These are phyloP conservation scores for Vannuccia rotundouncinata DNA, from an alignment of 2,888 invertebrate genomes.

Conservation along the genomic window DNA sequence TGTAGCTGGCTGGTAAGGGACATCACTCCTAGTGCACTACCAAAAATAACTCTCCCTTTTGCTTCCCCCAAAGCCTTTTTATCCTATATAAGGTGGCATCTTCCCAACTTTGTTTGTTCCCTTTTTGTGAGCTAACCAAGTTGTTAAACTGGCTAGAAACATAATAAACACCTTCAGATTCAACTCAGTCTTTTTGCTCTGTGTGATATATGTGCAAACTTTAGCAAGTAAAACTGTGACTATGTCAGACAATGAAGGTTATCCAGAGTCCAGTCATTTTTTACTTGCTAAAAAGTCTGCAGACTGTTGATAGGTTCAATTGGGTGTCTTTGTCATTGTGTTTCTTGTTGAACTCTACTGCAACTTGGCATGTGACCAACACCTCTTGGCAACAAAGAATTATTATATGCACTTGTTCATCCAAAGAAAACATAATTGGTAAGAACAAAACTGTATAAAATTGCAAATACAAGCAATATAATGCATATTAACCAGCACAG, in stretches of 20 bases:
- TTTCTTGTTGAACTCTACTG: neutral
- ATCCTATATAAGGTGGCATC: no score
- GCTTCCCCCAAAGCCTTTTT: no score
- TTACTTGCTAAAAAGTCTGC: neutral
- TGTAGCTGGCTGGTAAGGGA: no score
- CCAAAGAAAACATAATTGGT: slow-evolving; percentile 14
- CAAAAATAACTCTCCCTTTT: no score
- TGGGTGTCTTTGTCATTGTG: neutral
- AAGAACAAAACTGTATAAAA: slow-evolving; percentile 17
- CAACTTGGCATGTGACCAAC: neutral
- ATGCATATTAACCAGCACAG: neutral
- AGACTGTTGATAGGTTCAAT: neutral
- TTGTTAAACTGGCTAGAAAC: no score
- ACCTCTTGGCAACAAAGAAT: no score
- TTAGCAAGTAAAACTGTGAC: neutral
- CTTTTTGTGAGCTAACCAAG: no score
- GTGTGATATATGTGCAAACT: no score
- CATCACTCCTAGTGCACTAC: no score
- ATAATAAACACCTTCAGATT: no score
- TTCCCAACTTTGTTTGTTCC: no score
- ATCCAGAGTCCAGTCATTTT: neutral
- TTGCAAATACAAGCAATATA: slow-evolving; percentile 1
- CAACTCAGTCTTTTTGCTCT: no score
- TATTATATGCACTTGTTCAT: neutral
- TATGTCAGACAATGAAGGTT: neutral